phyloP scores from a whole-genome alignment of 2,888 invertebrate species.

The Altica lythri region DNA sequence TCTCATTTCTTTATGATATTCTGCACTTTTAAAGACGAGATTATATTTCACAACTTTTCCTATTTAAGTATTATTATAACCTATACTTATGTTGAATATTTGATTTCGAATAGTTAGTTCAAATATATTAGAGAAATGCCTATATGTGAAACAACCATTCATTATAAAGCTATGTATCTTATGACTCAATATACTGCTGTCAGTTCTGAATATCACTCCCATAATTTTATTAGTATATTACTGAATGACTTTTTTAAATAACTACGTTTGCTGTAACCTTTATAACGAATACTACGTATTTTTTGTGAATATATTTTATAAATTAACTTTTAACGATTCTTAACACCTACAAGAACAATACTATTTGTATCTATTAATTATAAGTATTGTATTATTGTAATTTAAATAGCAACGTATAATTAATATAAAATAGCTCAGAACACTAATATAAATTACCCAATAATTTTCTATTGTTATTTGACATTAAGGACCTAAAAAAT shows the following conservation, averaged over 20 bases:
- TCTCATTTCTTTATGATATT: too few relatives aligned
- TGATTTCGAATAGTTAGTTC: not conserved
- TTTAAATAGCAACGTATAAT: too few relatives aligned
- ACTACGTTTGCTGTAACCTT: not conserved
- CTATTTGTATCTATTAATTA: too few relatives aligned
- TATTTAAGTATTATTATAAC: too few relatives aligned
- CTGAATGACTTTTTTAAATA: not conserved
- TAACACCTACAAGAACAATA: not conserved
- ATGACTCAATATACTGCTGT: constrained; percentile 1
- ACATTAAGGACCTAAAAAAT: too few relatives aligned
- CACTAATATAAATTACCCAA: too few relatives aligned
- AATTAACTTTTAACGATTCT: not conserved
- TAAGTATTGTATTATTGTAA: too few relatives aligned
- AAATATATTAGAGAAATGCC: not conserved
- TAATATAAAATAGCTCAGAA: too few relatives aligned
- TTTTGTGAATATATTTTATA: not conserved
- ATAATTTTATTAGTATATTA: constrained; percentile 1
- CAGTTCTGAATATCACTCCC: constrained; percentile 3
- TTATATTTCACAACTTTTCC: too few relatives aligned
- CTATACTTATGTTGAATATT: too few relatives aligned
- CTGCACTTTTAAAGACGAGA: too few relatives aligned
- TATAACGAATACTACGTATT: not conserved
- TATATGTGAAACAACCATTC: not conserved
- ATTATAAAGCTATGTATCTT: constrained; percentile 1
- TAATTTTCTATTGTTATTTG: too few relatives aligned